Evolutionary conservation across 2,797 vertebrate species (phyloP).

Genomic region (Cuculus canorus): DNA sequence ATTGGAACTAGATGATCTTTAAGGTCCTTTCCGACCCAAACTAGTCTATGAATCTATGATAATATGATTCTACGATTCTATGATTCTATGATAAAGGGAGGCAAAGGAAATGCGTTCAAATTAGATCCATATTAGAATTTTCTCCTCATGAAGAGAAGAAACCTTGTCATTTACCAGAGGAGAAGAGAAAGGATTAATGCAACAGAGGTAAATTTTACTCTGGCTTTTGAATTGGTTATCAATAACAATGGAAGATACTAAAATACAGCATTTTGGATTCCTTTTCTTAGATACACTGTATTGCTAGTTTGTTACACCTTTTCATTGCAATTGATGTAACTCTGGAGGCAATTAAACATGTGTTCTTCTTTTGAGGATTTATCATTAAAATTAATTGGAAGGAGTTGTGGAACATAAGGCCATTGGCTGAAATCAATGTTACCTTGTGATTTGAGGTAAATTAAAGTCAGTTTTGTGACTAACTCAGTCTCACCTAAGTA

Average conservation of each 20-base stretch:
- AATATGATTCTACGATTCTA: too few species aligned
- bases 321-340: not conserved
- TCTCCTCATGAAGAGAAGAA: not conserved
- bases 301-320: not conserved
- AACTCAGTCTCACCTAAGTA: too few species aligned
- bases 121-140: not conserved
- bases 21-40: too few species aligned
- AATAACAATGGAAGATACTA: not conserved
- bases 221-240: not conserved
- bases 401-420: not conserved
- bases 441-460: not conserved
- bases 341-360: not conserved
- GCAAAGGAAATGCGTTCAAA: not conserved
- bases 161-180: not conserved
- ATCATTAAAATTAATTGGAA: not conserved
- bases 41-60: too few species aligned
- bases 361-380: not conserved
- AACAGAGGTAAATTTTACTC: not conserved
- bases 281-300: not conserved
- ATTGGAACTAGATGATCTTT: too few species aligned
- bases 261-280: not conserved
- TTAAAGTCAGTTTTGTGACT: too few species aligned
- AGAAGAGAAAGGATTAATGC: not conserved
- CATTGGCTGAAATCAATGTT: not conserved
- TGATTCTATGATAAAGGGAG: constrained; percentile 11